phyloP scores from a whole-genome alignment of 1,140 invertebrate species.

The Aphelinus certus region DNA sequence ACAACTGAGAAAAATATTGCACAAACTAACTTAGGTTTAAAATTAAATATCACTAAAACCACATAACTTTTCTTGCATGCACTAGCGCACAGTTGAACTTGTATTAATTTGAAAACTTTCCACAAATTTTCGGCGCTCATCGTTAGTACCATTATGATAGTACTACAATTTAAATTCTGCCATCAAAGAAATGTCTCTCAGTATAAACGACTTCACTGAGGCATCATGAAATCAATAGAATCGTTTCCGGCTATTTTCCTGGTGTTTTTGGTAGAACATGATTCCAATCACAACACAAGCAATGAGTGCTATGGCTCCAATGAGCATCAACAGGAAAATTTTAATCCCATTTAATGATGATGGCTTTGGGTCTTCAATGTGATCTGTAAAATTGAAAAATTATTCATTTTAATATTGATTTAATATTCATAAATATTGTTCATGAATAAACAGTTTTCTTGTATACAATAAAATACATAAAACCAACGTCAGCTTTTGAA shows the following conservation, averaged over 20 bases:
- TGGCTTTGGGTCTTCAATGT: constrained; percentile 87
- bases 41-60: constrained; percentile 23
- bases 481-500: too few relatives aligned
- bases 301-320: constrained; percentile 80
- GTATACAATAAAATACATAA: background rate
- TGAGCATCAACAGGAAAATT: constrained; percentile 86
- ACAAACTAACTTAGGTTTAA: constrained; percentile 10
- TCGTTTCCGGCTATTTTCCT: constrained; percentile 88
- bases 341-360: constrained; percentile 85
- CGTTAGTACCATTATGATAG: constrained; percentile 23
- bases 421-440: background rate
- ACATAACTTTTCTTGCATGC: constrained; percentile 17
- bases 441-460: background rate
- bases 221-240: constrained; percentile 75
- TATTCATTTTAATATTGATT: constrained; percentile 11
- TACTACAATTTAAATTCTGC: constrained; percentile 13
- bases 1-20: constrained; percentile 15
- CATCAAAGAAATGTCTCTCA: constrained; percentile 27
- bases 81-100: constrained; percentile 30
- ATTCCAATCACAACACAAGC: constrained; percentile 85
- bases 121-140: constrained; percentile 19
- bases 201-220: constrained; percentile 25
- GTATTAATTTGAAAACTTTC: constrained; percentile 19
- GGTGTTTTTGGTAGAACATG: constrained; percentile 91
- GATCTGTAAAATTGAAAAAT: constrained; percentile 70